Conservation (phyloP, 2,888 invertebrate species). For the Petrophora chlorosata region DNA sequence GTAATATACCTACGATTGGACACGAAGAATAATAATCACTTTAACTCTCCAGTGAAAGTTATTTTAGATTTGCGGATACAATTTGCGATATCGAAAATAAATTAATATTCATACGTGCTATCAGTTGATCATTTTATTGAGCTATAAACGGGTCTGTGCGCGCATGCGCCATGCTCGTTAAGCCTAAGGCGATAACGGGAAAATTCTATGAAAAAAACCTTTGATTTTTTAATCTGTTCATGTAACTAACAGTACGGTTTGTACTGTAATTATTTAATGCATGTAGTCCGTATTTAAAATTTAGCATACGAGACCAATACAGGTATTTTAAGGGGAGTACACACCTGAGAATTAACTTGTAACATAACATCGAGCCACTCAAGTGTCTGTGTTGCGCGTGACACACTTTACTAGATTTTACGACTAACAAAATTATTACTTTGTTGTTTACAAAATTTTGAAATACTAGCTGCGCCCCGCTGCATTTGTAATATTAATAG, state of each 20-base stretch:
- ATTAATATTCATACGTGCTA: constrained; percentile 21
- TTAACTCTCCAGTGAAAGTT: constrained; percentile 9
- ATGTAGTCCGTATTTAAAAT: not conserved
- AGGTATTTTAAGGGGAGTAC: constrained; percentile 8
- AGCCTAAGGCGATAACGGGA: constrained; percentile 42
- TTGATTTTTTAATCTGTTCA: constrained; percentile 12
- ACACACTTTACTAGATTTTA: too few relatives aligned
- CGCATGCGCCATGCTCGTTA: constrained; percentile 35
- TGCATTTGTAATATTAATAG: too few relatives aligned
- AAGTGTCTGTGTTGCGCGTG: too few relatives aligned
- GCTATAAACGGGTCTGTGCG: constrained; percentile 37
- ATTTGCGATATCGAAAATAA: constrained; percentile 11
- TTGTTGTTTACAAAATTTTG: too few relatives aligned
- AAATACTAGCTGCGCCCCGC: too few relatives aligned
- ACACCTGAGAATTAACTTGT: too few relatives aligned
- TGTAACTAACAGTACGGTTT: constrained; percentile 3
- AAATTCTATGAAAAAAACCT: constrained; percentile 31
- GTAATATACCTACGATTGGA: not conserved
- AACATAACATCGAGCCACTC: too few relatives aligned
- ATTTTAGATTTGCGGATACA: constrained; percentile 10
- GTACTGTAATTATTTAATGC: not conserved
- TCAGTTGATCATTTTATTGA: constrained; percentile 41
- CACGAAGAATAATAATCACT: not conserved
- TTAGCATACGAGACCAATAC: not conserved
- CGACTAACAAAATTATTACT: too few relatives aligned